These are phyloP conservation scores for Ametastegia equiseti DNA, from an alignment of 2,888 invertebrate genomes.

Conservation along the genomic window DNA sequence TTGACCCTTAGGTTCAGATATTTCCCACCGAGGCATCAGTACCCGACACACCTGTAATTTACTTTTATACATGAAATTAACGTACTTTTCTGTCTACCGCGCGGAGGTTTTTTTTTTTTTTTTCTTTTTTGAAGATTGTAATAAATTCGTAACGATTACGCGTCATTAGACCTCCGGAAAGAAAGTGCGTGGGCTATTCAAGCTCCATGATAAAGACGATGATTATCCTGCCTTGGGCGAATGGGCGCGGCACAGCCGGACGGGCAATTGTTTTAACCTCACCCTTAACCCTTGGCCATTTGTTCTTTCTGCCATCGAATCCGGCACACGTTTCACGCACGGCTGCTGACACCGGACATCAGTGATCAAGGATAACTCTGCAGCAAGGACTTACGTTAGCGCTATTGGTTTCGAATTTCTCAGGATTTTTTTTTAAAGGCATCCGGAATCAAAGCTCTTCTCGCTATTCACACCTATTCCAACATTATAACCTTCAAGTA, in stretches of 20 bases:
- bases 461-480: too few species aligned
- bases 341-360: neutral
- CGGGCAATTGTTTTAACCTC: constrained; percentile 43
- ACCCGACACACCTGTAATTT: constrained; percentile 39
- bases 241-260: constrained; percentile 34
- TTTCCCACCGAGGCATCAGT: constrained; percentile 8
- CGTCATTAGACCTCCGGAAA: constrained; percentile 42
- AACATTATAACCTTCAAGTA: too few species aligned
- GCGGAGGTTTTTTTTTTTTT: too few species aligned
- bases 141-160: constrained; percentile 40
- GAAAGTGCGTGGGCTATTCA: constrained; percentile 42
- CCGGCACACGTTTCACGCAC: constrained; percentile 19
- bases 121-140: constrained; percentile 6
- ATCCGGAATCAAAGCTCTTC: too few species aligned
- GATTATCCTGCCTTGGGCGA: constrained; percentile 39
- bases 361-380: constrained; percentile 6
- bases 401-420: neutral
- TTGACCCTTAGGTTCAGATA: constrained; percentile 6
- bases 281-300: constrained; percentile 40
- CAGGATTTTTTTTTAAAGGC: neutral
- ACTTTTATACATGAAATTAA: constrained; percentile 30
- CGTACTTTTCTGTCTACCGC: constrained; percentile 10
- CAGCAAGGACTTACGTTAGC: neutral
- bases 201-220: constrained; percentile 39
- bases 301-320: constrained; percentile 27